Conservation (phyloP, 2,888 invertebrate genomes). For the Volucella inanis region DNA sequence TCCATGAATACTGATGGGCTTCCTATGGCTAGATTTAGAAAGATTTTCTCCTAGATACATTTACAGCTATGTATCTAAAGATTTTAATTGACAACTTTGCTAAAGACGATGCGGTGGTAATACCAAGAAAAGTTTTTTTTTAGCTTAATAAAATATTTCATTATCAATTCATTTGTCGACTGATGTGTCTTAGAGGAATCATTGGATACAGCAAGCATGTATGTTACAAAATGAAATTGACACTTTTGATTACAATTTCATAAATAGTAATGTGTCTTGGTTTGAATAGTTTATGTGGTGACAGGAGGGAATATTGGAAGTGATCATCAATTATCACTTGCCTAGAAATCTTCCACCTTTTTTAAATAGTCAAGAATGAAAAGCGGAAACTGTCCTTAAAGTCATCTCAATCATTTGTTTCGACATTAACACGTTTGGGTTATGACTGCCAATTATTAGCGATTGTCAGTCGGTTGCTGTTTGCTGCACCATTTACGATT, state of each 20-base stretch:
- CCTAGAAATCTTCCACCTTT: constrained; percentile 14
- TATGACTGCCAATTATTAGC: constrained; percentile 68
- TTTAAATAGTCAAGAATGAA: constrained; percentile 29
- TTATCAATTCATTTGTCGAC: constrained; percentile 7
- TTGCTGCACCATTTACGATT: constrained; percentile 44
- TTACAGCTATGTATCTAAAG: constrained; percentile 14
- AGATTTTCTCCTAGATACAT: constrained; percentile 35
- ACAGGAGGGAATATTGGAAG: constrained; percentile 59
- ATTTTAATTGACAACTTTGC: constrained; percentile 67
- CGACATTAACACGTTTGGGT: constrained; percentile 71
- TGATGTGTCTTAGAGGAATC: constrained; percentile 42
- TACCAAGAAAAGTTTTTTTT: constrained; percentile 45
- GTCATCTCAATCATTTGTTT: constrained; percentile 65
- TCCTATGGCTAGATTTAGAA: constrained; percentile 10
- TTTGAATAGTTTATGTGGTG: constrained; percentile 25
- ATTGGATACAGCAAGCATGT: constrained; percentile 54
- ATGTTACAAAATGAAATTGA: constrained; percentile 63
- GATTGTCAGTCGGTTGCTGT: constrained; percentile 54
- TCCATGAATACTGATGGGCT: constrained; percentile 19
- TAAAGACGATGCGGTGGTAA: constrained; percentile 23
- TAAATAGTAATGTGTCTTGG: constrained; percentile 56
- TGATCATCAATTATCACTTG: constrained; percentile 62
- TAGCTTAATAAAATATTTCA: constrained; percentile 30
- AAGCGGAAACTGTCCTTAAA: constrained; percentile 61
- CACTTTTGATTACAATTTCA: constrained; percentile 65